Evolutionary conservation across 2,797 vertebrate species (phyloP).

Genomic region (Denticeps clupeoides): DNA sequence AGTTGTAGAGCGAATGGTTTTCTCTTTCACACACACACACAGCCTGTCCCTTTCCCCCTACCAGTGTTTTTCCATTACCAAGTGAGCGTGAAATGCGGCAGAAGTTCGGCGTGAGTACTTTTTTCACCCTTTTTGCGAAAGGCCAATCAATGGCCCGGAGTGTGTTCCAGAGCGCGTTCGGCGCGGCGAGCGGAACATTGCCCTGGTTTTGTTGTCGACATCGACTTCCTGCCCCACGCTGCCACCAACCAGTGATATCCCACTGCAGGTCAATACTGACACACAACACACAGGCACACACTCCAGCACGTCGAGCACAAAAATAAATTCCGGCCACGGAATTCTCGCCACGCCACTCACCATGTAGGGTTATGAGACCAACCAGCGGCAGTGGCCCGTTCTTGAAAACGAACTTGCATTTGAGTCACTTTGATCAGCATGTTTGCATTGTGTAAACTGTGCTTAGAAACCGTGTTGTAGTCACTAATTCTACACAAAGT

Average conservation of each 20-base stretch:
- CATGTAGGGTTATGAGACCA: too few relatives aligned
- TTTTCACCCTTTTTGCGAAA: neutral
- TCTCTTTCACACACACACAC: neutral
- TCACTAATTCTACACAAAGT: too few relatives aligned
- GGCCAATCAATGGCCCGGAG: conserved; percentile 4
- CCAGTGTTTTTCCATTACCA: neutral
- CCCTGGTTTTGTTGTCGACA: conserved; percentile 51
- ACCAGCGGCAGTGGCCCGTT: too few relatives aligned
- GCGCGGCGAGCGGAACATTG: conserved; percentile 38
- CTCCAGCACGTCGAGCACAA: neutral
- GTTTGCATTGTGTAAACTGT: too few relatives aligned
- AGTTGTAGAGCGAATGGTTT: too few relatives aligned
- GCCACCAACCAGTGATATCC: conserved; percentile 38
- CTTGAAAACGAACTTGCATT: too few relatives aligned
- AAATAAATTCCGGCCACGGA: too few relatives aligned
- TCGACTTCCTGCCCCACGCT: conserved; percentile 52
- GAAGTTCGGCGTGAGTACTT: neutral
- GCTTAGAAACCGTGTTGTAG: too few relatives aligned
- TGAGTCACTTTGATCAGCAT: too few relatives aligned
- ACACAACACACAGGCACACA: conserved; percentile 8
- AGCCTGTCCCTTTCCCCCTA: too few relatives aligned
- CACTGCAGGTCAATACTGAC: conserved; percentile 45
- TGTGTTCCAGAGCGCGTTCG: neutral
- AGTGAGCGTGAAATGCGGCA: neutral
- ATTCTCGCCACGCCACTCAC: too few relatives aligned